These are phyloP conservation scores for Cheumatopsyche charites DNA, from an alignment of 1,140 invertebrate genomes.

Conservation along the genomic window DNA sequence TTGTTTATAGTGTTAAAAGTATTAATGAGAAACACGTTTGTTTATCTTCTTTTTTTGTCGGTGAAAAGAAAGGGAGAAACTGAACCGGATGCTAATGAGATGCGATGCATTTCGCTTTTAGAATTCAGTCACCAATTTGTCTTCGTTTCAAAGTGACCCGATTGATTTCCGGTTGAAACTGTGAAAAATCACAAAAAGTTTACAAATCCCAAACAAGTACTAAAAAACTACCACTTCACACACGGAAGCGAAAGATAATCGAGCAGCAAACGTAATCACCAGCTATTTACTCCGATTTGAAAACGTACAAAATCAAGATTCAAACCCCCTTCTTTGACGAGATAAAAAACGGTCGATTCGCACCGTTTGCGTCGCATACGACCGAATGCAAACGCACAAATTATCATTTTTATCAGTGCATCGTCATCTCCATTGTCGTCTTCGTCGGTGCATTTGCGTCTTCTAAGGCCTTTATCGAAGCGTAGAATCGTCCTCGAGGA, in stretches of 20 bases:
- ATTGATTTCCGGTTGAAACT: neutral
- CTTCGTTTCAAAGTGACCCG: neutral
- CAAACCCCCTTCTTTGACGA: neutral
- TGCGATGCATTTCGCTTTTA: conserved; percentile 14
- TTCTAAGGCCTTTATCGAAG: no score
- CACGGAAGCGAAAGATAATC: neutral
- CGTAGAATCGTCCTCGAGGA: no score
- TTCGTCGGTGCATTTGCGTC: no score
- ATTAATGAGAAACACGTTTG: conserved; percentile 30
- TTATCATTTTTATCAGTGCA: no score
- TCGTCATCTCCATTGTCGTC: no score
- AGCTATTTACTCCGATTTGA: neutral
- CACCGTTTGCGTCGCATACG: conserved; percentile 17
- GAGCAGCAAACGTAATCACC: neutral
- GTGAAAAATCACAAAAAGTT: neutral
- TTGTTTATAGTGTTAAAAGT: conserved; percentile 14
- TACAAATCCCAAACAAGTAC: no score
- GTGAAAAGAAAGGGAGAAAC: neutral
- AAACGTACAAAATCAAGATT: conserved; percentile 7
- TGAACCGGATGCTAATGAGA: conserved; percentile 32
- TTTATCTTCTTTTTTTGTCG: conserved; percentile 16
- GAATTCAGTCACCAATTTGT: conserved; percentile 9
- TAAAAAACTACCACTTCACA: neutral
- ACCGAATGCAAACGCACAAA: neutral
- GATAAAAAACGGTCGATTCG: conserved; percentile 15